Evolutionary conservation across 2,888 invertebrate genomes (phyloP).

Genomic region (Stenotaenia linearis): DNA sequence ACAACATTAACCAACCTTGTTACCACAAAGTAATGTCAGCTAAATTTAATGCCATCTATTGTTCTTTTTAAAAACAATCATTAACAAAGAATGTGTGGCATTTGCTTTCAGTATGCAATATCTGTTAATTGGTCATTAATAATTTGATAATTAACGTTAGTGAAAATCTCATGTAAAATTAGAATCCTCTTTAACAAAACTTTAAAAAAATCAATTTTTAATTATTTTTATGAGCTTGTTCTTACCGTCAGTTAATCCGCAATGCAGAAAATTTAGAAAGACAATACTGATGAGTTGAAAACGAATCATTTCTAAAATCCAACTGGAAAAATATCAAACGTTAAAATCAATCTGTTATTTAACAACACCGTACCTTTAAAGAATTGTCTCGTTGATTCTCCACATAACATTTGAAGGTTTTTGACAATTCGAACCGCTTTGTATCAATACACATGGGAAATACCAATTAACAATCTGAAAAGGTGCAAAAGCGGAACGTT

Average conservation of each 20-base stretch:
- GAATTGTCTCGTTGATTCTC: not conserved
- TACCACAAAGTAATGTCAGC: too few relatives aligned
- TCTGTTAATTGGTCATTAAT: too few relatives aligned
- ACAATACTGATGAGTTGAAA: not conserved
- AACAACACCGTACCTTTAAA: not conserved
- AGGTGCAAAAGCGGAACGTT: not conserved
- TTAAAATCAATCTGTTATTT: not conserved
- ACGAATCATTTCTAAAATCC: not conserved
- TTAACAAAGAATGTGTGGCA: too few relatives aligned
- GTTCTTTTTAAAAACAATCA: not conserved
- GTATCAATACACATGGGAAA: not conserved
- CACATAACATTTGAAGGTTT: not conserved
- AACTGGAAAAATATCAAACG: not conserved
- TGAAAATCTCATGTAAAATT: too few relatives aligned
- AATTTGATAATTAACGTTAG: too few relatives aligned
- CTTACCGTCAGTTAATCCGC: not conserved
- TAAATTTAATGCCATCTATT: not conserved
- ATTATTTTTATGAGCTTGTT: too few relatives aligned
- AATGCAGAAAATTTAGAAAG: not conserved
- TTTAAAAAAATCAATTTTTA: too few relatives aligned
- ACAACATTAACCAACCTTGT: too few relatives aligned
- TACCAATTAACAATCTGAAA: not conserved
- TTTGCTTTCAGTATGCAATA: too few relatives aligned
- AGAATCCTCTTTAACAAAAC: too few relatives aligned
- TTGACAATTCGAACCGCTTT: not conserved